phyloP scores from a whole-genome alignment of 2,113 vertebrate genomes.

The Rhinoderma darwinii region DNA sequence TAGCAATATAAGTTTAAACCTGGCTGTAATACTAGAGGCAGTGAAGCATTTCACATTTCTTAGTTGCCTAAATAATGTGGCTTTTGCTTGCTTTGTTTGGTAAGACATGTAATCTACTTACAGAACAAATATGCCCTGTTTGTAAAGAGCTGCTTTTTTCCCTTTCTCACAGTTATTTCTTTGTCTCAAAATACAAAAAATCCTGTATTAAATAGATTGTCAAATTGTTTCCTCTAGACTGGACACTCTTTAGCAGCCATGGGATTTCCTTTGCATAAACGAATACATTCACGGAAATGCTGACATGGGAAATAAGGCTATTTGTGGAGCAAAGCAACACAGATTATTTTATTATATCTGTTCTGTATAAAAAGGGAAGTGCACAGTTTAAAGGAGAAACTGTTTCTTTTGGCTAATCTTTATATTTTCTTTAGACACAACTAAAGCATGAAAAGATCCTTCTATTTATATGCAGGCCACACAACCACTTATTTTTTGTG shows the following conservation, averaged over 20 bases:
- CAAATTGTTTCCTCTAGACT: slow-evolving; percentile 28
- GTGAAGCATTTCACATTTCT: slow-evolving; percentile 16
- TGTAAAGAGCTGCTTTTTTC: neutral
- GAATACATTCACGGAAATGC: neutral
- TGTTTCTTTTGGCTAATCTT: too few species aligned
- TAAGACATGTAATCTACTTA: slow-evolving; percentile 33
- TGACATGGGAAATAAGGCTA: slow-evolving; percentile 26
- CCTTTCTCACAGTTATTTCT: slow-evolving; percentile 19
- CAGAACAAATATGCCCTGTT: slow-evolving; percentile 43
- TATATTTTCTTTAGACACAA: too few species aligned
- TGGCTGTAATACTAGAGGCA: neutral
- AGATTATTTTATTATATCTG: neutral
- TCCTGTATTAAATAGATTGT: slow-evolving; percentile 16
- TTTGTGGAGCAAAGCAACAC: slow-evolving; percentile 31
- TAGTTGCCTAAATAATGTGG: slow-evolving; percentile 25
- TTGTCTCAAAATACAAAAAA: neutral
- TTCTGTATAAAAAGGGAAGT: neutral
- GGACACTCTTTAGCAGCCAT: neutral
- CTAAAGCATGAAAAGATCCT: too few species aligned
- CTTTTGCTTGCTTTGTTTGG: neutral
- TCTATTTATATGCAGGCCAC: too few species aligned
- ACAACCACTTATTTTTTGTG: too few species aligned
- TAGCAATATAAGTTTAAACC: neutral
- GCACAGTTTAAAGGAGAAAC: too few species aligned
- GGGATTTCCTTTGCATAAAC: slow-evolving; percentile 26